phyloP scores from a whole-genome alignment of 2,888 invertebrate genomes.

The Netelia melanura region DNA sequence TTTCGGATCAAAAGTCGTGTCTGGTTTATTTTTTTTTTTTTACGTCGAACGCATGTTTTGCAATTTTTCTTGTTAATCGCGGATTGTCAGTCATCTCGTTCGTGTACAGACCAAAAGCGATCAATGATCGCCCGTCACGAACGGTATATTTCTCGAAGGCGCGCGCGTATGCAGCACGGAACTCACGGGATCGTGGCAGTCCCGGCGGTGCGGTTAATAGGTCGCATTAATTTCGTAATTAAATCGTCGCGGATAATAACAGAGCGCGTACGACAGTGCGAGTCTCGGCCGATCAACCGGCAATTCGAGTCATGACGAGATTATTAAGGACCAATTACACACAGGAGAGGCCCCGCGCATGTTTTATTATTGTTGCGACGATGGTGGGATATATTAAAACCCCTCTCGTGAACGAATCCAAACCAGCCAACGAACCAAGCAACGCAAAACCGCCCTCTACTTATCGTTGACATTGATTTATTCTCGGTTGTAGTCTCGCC shows the following conservation, averaged over 20 bases:
- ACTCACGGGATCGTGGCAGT: conserved; percentile 23
- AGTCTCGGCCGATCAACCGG: conserved; percentile 76
- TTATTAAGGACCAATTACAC: conserved; percentile 84
- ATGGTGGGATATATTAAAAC: conserved; percentile 23
- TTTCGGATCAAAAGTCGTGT: neutral
- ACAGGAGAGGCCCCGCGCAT: conserved; percentile 62
- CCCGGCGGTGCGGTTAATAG: conserved; percentile 74
- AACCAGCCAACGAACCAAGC: conserved; percentile 71
- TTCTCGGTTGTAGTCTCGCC: conserved; percentile 70
- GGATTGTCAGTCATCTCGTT: neutral
- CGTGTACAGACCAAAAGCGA: neutral
- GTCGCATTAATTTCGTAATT: conserved; percentile 83
- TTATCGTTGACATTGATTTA: conserved; percentile 82
- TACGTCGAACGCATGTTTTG: neutral
- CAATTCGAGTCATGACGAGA: conserved; percentile 83
- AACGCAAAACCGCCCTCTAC: conserved; percentile 80
- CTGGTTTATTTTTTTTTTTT: neutral
- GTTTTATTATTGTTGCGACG: conserved; percentile 76
- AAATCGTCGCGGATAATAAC: conserved; percentile 84
- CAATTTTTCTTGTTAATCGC: neutral
- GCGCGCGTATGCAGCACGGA: neutral
- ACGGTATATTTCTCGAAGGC: neutral
- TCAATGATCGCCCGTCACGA: neutral
- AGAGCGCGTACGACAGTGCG: conserved; percentile 73
- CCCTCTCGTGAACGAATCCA: conserved; percentile 75